A percentile compares a stretch with the other conserved stretches of the same genome.
Evolutionary conservation across 2,797 vertebrate species (phyloP).

Genomic region (Apogon talboti): DNA sequence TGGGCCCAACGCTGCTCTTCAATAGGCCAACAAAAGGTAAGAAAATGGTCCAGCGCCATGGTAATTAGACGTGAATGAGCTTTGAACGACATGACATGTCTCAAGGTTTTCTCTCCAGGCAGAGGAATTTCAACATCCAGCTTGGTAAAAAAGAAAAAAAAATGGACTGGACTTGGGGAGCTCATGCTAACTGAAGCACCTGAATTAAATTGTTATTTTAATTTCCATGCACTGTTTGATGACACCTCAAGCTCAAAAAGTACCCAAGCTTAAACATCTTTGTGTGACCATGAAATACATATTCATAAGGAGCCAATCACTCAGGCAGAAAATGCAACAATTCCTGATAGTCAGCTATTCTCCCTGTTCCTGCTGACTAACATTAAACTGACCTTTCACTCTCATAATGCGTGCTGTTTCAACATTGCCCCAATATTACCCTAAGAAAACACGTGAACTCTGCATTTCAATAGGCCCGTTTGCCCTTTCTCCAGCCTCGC

Average conservation of each 20-base stretch:
- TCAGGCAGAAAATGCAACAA: conserved; percentile 62
- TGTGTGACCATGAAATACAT: conserved; percentile 59
- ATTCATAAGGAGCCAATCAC: conserved; percentile 58
- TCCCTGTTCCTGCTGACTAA: conserved; percentile 71
- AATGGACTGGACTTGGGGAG: conserved; percentile 29
- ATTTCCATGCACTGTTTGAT: conserved; percentile 54
- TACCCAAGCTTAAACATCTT: conserved; percentile 32
- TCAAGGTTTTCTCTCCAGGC: conserved; percentile 45
- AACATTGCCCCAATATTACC: conserved; percentile 82
- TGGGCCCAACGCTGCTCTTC: conserved; percentile 77
- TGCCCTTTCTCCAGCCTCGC: conserved; percentile 77
- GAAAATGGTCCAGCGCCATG: conserved; percentile 80
- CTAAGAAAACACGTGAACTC: conserved; percentile 84
- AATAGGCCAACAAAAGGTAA: conserved; percentile 82
- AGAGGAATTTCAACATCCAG: conserved; percentile 72
- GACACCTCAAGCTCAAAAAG: conserved; percentile 34
- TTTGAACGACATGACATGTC: conserved; percentile 75
- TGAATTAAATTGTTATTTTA: conserved; percentile 61
- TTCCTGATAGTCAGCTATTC: conserved; percentile 61
- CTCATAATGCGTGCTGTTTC: conserved; percentile 73
- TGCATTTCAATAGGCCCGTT: conserved; percentile 85
- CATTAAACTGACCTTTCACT: conserved; percentile 77
- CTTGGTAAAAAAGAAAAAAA: conserved; percentile 51
- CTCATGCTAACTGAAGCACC: conserved; percentile 22
- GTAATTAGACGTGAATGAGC: conserved; percentile 81